phyloP scores from a whole-genome alignment of 2,888 invertebrate genomes.

The Molanna angustata region DNA sequence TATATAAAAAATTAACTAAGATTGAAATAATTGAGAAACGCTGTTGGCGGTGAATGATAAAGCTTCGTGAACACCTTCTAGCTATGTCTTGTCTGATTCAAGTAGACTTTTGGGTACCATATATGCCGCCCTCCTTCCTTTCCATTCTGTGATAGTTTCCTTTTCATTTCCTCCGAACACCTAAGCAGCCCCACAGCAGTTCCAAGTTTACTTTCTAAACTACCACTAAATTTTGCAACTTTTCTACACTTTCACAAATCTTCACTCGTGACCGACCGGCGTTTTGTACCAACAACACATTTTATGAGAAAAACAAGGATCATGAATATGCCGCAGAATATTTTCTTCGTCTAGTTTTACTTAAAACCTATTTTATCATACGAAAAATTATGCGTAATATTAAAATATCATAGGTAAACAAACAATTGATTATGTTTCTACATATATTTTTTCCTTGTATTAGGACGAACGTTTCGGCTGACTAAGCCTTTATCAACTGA shows the following conservation, averaged over 20 bases:
- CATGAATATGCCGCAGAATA: background rate
- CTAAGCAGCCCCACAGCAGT: background rate
- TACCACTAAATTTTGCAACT: slow-evolving; percentile 12
- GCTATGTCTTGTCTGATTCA: slow-evolving; percentile 22
- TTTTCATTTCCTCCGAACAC: background rate
- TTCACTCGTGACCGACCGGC: background rate
- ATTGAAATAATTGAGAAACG: too few species aligned
- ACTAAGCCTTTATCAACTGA: too few species aligned
- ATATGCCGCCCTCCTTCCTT: slow-evolving; percentile 22
- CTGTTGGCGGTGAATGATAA: too few species aligned
- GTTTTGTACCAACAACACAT: too few species aligned
- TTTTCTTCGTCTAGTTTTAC: too few species aligned
- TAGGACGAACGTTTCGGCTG: too few species aligned
- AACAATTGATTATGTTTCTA: too few species aligned
- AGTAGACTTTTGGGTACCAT: slow-evolving; percentile 27
- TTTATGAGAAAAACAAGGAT: background rate
- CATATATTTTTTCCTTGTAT: too few species aligned
- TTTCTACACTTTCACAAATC: background rate
- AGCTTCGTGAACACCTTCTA: slow-evolving; percentile 6
- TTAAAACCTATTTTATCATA: too few species aligned
- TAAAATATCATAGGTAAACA: too few species aligned
- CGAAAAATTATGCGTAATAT: too few species aligned
- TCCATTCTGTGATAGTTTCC: background rate
- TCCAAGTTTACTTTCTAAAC: slow-evolving; percentile 12
- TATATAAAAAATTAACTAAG: too few species aligned